A percentile compares a stretch with the other conserved stretches of the same genome.
Evolutionary conservation across 1,140 invertebrate species (phyloP).

Genomic region (Tribolium madens): DNA sequence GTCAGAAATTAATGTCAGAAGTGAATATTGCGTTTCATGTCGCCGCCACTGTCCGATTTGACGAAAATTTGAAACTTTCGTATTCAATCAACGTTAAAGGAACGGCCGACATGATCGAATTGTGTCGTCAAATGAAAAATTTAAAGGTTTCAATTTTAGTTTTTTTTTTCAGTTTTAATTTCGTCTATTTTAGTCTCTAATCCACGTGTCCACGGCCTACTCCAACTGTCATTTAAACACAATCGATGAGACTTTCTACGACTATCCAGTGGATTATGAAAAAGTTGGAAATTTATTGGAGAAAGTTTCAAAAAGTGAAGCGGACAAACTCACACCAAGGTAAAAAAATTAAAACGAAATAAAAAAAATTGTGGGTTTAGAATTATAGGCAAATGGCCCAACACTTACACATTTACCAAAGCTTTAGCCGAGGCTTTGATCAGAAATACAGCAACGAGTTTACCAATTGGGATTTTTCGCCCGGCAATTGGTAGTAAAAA

Average conservation of each 20-base stretch:
- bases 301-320: constrained; percentile 69
- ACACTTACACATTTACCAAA: constrained; percentile 83
- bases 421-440: constrained; percentile 77
- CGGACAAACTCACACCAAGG: constrained; percentile 69
- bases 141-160: constrained; percentile 66
- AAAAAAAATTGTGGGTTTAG: constrained; percentile 62
- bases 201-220: constrained; percentile 75
- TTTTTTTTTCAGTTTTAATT: constrained; percentile 23
- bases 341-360: too few species aligned
- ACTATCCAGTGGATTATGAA: constrained; percentile 73
- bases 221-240: constrained; percentile 72
- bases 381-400: constrained; percentile 75
- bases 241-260: constrained; percentile 78
- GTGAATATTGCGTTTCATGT: constrained; percentile 87
- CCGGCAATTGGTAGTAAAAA: constrained; percentile 70
- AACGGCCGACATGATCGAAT: constrained; percentile 71
- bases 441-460: constrained; percentile 66
- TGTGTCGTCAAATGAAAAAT: constrained; percentile 75
- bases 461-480: constrained; percentile 78
- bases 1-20: constrained; percentile 68
- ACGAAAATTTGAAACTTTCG: constrained; percentile 79
- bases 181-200: constrained; percentile 55
- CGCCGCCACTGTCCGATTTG: constrained; percentile 91
- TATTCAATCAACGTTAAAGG: constrained; percentile 74
- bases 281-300: constrained; percentile 70